Base-by-base conservation (phyloP, 2,888 invertebrate species). In the Creontiades dilutus region DNA sequence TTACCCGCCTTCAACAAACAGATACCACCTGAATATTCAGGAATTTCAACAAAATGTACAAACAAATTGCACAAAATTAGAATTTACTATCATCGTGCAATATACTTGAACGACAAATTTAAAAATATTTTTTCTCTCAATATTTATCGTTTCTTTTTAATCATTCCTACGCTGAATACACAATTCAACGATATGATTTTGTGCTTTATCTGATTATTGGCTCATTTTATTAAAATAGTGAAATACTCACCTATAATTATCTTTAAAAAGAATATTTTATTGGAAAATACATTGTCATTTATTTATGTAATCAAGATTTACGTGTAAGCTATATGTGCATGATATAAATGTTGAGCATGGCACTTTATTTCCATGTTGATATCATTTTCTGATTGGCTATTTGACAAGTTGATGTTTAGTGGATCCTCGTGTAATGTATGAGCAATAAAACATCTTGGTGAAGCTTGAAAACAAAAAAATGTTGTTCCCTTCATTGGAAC, bases 361-460 rank as follows among this genome's bases (percentile, higher is more conserved):
- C 68, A 23, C 68, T 68, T 19, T 52, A 82, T 52, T 48, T 48
- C 19, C 82, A 48, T 82, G 82, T 85, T 57, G 27, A 2, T 37
- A 37, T 82, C 13, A 48, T 82, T 61, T 85, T 55, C 23, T 52
- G 84, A 47, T 55, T 84, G 52, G 19, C 52, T 76, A 23, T 19
- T n/a, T 57, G 48, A 85, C 61, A 57, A 68, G 19, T 78, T 78
- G 23, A 89, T 80, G 55, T 89, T 57, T 61, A 86, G 19, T 52
- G 75, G n/a, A 76, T n/a, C 19, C 76, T 86, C 27, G 19, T 88
- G 46, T 80, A 89, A 23, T 89, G 82, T 82, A 27, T 55, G 88
- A 88, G 57, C 57, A 88, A 88, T 88, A 88, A 88, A 86, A 78
- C 16, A 88, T 88, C 88, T 88, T 88, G 88, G 88, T 28, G 27